These are phyloP conservation scores for Intellagama lesueurii DNA, from an alignment of 2,797 vertebrate genomes.

Conservation along the genomic window DNA sequence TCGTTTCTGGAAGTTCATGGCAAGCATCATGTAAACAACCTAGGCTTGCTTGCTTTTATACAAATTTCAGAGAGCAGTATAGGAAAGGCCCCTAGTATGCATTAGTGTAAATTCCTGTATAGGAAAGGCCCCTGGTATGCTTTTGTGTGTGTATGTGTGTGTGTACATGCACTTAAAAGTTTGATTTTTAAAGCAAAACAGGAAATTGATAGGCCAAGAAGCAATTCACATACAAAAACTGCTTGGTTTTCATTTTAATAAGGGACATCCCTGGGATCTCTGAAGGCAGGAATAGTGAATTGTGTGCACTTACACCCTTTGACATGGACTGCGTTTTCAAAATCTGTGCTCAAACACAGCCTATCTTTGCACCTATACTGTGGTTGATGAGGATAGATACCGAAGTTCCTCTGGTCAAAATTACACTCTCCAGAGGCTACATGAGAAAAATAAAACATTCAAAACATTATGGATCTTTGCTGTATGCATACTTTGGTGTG, in stretches of 20 bases:
- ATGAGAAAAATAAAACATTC: too few species aligned
- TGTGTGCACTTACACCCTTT: too few species aligned
- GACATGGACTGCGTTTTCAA: not conserved
- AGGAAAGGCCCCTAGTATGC: not conserved
- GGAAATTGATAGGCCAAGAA: not conserved
- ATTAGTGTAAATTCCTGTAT: too few species aligned
- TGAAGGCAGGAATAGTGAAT: too few species aligned
- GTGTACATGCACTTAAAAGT: not conserved
- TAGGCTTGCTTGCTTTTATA: not conserved
- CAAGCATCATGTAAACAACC: not conserved
- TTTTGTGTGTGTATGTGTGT: not conserved
- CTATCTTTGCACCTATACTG: too few species aligned
- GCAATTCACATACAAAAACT: not conserved
- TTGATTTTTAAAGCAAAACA: not conserved
- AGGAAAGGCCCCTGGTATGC: not conserved
- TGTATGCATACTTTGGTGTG: not conserved
- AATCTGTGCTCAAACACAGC: not conserved
- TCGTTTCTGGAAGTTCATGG: constrained; percentile 1
- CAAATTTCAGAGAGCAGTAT: not conserved
- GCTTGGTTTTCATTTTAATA: too few species aligned
- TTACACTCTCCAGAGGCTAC: not conserved
- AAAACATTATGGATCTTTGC: not conserved
- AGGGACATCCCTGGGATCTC: too few species aligned
- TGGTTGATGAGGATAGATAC: not conserved
- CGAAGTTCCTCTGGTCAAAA: not conserved